phyloP scores from a whole-genome alignment of 2,888 invertebrate genomes.

The Deladenus siricidicola region DNA sequence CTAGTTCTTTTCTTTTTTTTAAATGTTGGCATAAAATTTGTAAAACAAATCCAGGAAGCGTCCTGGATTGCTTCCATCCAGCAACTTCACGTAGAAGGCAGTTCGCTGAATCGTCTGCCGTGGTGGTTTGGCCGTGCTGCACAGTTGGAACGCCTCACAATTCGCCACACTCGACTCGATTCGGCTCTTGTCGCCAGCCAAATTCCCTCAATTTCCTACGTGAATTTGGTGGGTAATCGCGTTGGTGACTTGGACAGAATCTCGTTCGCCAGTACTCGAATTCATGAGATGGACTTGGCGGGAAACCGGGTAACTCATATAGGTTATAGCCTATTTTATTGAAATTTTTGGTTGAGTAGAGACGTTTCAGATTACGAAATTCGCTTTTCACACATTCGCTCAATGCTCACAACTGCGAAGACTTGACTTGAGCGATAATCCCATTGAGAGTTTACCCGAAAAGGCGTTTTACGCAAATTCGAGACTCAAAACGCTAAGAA shows the following conservation, averaged over 20 bases:
- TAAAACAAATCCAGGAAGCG: conserved; percentile 10
- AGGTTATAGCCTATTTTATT: no score
- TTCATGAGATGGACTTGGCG: conserved; percentile 37
- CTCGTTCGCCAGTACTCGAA: conserved; percentile 24
- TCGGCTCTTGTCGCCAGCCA: conserved; percentile 33
- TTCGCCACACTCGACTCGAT: conserved; percentile 25
- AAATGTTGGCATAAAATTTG: background rate
- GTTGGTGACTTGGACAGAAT: conserved; percentile 31
- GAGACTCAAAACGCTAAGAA: conserved; percentile 36
- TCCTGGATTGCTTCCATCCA: conserved; percentile 24
- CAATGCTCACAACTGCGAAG: conserved; percentile 34
- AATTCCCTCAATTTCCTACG: conserved; percentile 24
- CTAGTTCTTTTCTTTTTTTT: background rate
- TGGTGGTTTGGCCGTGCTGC: conserved; percentile 33
- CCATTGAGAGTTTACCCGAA: conserved; percentile 32
- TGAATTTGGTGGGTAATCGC: conserved; percentile 34
- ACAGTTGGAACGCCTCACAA: conserved; percentile 14
- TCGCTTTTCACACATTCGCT: conserved; percentile 39
- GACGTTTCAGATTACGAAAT: conserved; percentile 32
- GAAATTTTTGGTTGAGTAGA: background rate
- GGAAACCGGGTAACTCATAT: conserved; percentile 37
- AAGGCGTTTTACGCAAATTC: conserved; percentile 34
- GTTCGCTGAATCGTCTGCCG: conserved; percentile 33
- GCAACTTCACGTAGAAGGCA: conserved; percentile 41
- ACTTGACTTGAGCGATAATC: conserved; percentile 40